These are phyloP conservation scores for Eucidaris tribuloides DNA, from an alignment of 35 echinoderm and acorn worm genomes.

Conservation along the genomic window DNA sequence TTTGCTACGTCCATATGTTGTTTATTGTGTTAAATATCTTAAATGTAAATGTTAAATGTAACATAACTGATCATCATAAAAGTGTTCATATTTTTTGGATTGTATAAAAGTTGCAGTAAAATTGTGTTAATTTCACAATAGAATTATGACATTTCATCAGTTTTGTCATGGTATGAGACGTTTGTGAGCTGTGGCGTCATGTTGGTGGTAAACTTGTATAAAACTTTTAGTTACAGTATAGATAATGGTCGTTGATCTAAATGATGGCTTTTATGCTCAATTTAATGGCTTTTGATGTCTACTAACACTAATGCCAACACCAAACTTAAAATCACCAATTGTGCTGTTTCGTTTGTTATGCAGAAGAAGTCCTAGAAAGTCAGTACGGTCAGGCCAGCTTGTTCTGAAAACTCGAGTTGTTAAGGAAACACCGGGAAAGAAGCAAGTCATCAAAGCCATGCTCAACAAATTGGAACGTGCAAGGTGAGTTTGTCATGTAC, in stretches of 20 bases:
- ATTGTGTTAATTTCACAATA: too few species aligned
- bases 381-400: background rate
- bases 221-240: background rate
- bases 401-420: constrained; percentile 82
- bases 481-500: too few species aligned
- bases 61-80: too few species aligned
- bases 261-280: background rate
- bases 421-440: constrained; percentile 92
- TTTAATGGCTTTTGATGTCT: background rate
- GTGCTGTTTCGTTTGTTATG: background rate
- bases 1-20: too few species aligned
- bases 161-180: background rate
- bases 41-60: too few species aligned
- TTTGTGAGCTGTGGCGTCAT: background rate
- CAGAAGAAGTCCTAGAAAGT: constrained; percentile 71
- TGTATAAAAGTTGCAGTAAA: too few species aligned
- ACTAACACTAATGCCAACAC: background rate
- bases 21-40: too few species aligned
- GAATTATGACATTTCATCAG: background rate
- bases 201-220: background rate
- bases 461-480: constrained; percentile 71
- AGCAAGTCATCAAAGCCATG: constrained; percentile 68
- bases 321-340: background rate
- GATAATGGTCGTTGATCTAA: background rate
- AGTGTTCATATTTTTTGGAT: too few species aligned